Base-by-base conservation (phyloP, 2,113 vertebrate species). In the Heteronetta atricapilla region DNA sequence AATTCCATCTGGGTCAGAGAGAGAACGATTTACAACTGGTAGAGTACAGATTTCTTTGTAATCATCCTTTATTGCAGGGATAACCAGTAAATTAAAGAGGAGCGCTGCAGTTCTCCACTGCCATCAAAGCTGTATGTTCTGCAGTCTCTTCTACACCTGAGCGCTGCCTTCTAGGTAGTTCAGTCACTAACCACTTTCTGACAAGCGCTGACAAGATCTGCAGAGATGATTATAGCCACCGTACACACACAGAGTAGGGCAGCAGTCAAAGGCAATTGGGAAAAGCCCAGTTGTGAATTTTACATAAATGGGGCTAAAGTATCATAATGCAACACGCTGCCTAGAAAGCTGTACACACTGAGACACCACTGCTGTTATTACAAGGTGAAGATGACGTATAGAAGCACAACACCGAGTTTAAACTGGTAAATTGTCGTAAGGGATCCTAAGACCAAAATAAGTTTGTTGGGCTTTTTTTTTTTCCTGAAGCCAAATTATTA, bases 11-110 rank as follows among this genome's bases (percentile, higher is more conserved):
- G 68, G 38, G 56, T 88, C 64, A 78, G 44, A 94, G 56, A 86
- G 52, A 91, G 17, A 67, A 9, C 64, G 52, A 56, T 95, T 86
- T 56, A 56, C 79, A 95, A 48, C 31, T 56, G 18, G 33, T 34
- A 83, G 21, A 40, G n/a, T 19, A 21, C 5, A 63, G 26, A 88
- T 68, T 86, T 90, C 93, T 93, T 88, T 75, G 64, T 86, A 78
- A 91, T 68, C 42, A 68, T 68, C 52, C 72, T 52, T 86, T 68
- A 77, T 31, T 77, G 68, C 31, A 91, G 56, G 64, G 46, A 70
- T 8, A 5, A 87, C 44, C 34, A 53, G 46, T 68, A 94, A 89
- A 94, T 93, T 77, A 94, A 79, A 95, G 59, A 56, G 52, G 15
- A 95, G 33, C 7, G 25, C 78, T 77, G 60, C 82, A 89, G 75